Evolutionary conservation across 2,113 vertebrate species (phyloP).

Genomic region (Pterophyllum scalare): DNA sequence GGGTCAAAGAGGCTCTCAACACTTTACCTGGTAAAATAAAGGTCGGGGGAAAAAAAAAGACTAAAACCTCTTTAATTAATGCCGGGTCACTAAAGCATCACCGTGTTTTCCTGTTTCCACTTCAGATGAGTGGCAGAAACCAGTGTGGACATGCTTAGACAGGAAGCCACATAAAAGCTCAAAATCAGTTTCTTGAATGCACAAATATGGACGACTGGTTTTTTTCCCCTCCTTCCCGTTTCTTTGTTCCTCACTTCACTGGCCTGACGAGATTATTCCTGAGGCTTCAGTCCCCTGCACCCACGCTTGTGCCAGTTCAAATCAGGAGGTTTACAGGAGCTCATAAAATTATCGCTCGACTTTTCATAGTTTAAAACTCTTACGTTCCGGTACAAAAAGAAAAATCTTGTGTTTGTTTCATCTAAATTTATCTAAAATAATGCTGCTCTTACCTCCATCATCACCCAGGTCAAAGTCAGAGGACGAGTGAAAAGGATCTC

Average conservation of each 20-base stretch:
- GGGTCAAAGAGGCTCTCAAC: too few relatives aligned
- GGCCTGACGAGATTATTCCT: neutral
- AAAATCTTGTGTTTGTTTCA: rapidly evolving
- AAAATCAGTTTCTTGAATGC: neutral
- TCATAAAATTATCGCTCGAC: neutral
- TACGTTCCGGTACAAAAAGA: too few relatives aligned
- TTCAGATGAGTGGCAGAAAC: neutral
- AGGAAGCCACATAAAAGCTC: neutral
- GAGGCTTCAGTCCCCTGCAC: neutral
- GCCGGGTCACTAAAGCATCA: too few relatives aligned
- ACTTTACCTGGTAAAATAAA: too few relatives aligned
- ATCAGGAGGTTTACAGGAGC: neutral
- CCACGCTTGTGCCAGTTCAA: neutral
- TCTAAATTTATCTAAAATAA: rapidly evolving
- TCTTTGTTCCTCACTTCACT: neutral
- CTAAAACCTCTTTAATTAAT: too few relatives aligned
- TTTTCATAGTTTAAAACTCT: too few relatives aligned
- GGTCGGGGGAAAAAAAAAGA: too few relatives aligned
- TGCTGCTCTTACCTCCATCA: conserved; percentile 52
- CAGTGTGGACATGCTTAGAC: neutral
- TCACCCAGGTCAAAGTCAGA: conserved; percentile 59
- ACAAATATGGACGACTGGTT: neutral
- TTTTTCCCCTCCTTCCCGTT: too few relatives aligned
- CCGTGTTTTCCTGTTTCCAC: too few relatives aligned
- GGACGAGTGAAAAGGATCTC: conserved; percentile 59